These are phyloP conservation scores for Clitarchus hookeri DNA, from an alignment of 2,888 invertebrate species.

Conservation along the genomic window DNA sequence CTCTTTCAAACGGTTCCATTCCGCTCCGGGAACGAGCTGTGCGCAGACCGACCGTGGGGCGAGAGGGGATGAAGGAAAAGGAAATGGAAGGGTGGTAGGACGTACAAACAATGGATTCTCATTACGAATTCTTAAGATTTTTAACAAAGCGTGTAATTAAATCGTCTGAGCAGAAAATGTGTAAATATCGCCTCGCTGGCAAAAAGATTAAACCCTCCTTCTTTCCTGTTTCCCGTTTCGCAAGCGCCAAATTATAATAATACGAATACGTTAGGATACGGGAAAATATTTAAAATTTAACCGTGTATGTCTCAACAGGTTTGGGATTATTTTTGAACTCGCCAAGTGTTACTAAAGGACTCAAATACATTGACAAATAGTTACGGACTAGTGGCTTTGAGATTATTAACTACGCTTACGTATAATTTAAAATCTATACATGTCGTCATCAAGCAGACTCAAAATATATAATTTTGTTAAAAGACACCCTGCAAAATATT, in stretches of 20 bases:
- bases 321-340: too few species aligned
- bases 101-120: constrained; percentile 9
- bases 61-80: neutral
- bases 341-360: too few species aligned
- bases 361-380: too few species aligned
- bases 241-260: neutral
- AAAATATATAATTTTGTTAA: too few species aligned
- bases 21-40: neutral
- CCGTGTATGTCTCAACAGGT: too few species aligned
- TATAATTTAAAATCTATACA: too few species aligned
- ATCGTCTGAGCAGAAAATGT: constrained; percentile 14
- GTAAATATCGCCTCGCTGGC: constrained; percentile 1
- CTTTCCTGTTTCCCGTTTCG: neutral
- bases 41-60: neutral
- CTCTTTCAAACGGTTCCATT: constrained; percentile 14
- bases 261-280: too few species aligned
- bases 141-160: constrained; percentile 14
- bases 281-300: too few species aligned
- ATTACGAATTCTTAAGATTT: constrained; percentile 14
- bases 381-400: too few species aligned
- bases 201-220: neutral
- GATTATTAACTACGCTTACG: too few species aligned
- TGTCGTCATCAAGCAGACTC: too few species aligned
- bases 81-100: neutral
- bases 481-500: too few species aligned